Conservation (phyloP, 2,888 invertebrate species). For the Listrodromus nycthemerus region DNA sequence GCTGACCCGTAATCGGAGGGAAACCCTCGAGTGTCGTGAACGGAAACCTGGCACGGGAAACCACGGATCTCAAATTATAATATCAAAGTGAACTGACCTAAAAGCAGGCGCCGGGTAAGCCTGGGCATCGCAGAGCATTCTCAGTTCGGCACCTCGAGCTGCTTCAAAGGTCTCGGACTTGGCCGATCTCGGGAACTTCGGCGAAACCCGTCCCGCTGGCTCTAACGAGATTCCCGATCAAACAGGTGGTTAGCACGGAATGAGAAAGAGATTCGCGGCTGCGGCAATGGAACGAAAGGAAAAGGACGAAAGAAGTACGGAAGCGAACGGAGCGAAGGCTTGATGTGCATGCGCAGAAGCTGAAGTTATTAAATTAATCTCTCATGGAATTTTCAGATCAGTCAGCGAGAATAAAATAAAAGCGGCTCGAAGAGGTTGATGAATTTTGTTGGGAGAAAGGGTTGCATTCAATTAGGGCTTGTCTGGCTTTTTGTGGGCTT, state of each 20-base stretch:
- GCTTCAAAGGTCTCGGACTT: conserved; percentile 83
- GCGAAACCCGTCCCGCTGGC: conserved; percentile 82
- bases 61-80: conserved; percentile 36
- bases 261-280: conserved; percentile 10
- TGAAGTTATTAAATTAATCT: neutral
- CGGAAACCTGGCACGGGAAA: conserved; percentile 12
- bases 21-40: conserved; percentile 40
- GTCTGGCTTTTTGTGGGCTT: too few relatives aligned
- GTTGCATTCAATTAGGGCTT: conserved; percentile 4
- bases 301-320: conserved; percentile 31
- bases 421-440: neutral
- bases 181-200: conserved; percentile 84
- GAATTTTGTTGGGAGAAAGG: neutral
- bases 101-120: conserved; percentile 80
- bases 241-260: conserved; percentile 61
- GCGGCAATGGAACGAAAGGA: conserved; percentile 21
- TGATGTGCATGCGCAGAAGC: neutral
- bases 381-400: neutral
- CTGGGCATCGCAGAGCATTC: conserved; percentile 82
- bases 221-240: conserved; percentile 75
- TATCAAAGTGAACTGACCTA: conserved; percentile 76
- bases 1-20: neutral
- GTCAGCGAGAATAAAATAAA: neutral
- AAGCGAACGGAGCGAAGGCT: conserved; percentile 16
- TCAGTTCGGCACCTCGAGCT: conserved; percentile 80